Conservation (phyloP, 2,888 invertebrate species). For the Stenurella melanura region DNA sequence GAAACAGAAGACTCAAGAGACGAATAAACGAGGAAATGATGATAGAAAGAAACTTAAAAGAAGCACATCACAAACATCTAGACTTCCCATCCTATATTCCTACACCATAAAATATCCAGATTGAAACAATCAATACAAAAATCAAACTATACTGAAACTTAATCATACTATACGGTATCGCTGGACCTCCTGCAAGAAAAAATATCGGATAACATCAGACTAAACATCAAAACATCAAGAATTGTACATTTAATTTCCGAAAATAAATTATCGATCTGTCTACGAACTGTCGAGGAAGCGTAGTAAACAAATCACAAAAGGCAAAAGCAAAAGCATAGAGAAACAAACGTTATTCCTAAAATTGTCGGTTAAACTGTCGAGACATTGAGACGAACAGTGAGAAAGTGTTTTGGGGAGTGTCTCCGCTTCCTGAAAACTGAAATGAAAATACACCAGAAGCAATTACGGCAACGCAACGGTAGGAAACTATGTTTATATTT, state of each 20-base stretch:
- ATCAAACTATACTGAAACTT: too few species aligned
- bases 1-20: too few species aligned
- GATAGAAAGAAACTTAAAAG: too few species aligned
- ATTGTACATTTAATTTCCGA: background rate
- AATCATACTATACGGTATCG: too few species aligned
- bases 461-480: constrained; percentile 16
- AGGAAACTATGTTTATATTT: constrained; percentile 13
- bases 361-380: constrained; percentile 35
- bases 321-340: constrained; percentile 10
- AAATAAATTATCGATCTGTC: constrained; percentile 28
- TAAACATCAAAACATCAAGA: background rate
- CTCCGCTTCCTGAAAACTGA: constrained; percentile 35
- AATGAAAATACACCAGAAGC: constrained; percentile 21
- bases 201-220: background rate
- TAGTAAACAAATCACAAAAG: constrained; percentile 29
- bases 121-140: too few species aligned
- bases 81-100: too few species aligned
- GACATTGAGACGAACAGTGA: constrained; percentile 33
- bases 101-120: too few species aligned
- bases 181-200: background rate
- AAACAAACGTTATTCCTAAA: constrained; percentile 22
- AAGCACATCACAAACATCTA: too few species aligned
- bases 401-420: constrained; percentile 37
- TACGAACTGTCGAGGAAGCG: constrained; percentile 10
- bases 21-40: too few species aligned